Percentiles rank a stretch among this genome's conserved stretches.
These are phyloP conservation scores for Rallus limicola DNA, from an alignment of 2,113 vertebrate genomes.

Conservation along the genomic window DNA sequence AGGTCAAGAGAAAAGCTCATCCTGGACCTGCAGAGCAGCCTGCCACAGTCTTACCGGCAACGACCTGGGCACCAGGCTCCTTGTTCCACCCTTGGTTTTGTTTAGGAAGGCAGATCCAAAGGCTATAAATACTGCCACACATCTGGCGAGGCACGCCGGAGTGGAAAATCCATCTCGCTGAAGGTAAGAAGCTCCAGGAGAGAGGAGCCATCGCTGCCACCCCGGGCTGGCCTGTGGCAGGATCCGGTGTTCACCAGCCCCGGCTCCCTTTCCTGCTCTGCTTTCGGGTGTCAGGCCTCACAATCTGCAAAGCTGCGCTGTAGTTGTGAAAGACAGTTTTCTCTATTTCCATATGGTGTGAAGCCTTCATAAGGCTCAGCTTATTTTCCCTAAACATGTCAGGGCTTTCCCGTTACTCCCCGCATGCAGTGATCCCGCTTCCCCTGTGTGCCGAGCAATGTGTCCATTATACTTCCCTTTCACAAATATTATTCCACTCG, in stretches of 20 bases:
- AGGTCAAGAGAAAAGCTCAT: slow-evolving; percentile 25
- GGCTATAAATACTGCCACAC: background rate
- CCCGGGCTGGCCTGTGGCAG: background rate
- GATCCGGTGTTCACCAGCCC: background rate
- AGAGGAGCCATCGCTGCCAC: fast-evolving
- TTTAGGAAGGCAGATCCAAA: background rate
- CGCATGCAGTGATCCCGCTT: background rate
- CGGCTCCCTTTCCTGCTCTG: fast-evolving
- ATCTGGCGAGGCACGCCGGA: background rate
- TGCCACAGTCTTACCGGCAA: background rate
- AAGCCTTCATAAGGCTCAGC: background rate
- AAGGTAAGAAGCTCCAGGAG: background rate
- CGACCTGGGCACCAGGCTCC: background rate
- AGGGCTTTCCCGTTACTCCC: background rate
- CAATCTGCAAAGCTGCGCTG: background rate
- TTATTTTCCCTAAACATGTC: background rate
- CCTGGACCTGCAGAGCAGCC: background rate
- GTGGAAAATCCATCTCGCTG: background rate
- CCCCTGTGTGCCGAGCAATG: fast-evolving
- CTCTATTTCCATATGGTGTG: background rate
- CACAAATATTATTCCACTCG: background rate
- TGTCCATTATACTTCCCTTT: background rate
- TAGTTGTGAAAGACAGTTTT: background rate
- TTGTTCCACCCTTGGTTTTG: background rate
- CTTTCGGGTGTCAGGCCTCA: background rate